Evolutionary conservation across 64 coral and sea anemone species (phyloP), one percentile per base, ranked within the genome.

Genomic region (Montipora capricornis): DNA sequence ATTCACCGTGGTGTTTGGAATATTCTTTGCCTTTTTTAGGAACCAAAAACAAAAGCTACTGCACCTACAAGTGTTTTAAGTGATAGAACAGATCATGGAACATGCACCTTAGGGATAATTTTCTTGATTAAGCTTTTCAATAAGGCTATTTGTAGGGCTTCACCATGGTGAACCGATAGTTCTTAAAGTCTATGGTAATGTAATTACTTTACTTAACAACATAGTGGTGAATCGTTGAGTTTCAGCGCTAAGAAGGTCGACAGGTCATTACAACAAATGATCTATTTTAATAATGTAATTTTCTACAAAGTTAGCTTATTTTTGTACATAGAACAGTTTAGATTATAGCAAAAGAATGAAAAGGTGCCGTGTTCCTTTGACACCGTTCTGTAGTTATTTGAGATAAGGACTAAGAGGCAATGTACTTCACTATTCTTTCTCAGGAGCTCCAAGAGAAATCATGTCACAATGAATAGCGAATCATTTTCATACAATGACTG

Each of bases 281-380:
- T 69, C 67, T 69, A 0, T 19, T 69, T 69, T 8, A 4, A 69
- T 69, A 69, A 69, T 69, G 66, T 26, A 69, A 69, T 69, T 69
- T 69, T 69, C 66, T 69, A 69, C 66, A 69, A 69, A 69, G 66
- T 69, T 69, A 69, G 66, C 66, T 17, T 69, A 69, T 69, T 69
- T 69, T 69, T 69, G 66, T 69, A 69, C 66, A 53, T 53, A 53
- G 51, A 53, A 53, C 51, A 1, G 51, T 53, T 53, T 1, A 53
- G 51, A 53, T 26, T 53, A 53, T 53, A 53, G 51, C 51, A 53
- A 53, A 53, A 53, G 0, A 53, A 53, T 5, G 51, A 53, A 53
- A 53, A 53, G 51, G 51, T 53, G 0, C 51, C 51, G 51, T 53
- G 51, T 53, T 53, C 51, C 51, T 53, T 53, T 53, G 51, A 53